A percentile compares a stretch with the other conserved stretches of the same genome.
Conservation (phyloP, 2,888 invertebrate genomes). For the Nemurella pictetii region DNA sequence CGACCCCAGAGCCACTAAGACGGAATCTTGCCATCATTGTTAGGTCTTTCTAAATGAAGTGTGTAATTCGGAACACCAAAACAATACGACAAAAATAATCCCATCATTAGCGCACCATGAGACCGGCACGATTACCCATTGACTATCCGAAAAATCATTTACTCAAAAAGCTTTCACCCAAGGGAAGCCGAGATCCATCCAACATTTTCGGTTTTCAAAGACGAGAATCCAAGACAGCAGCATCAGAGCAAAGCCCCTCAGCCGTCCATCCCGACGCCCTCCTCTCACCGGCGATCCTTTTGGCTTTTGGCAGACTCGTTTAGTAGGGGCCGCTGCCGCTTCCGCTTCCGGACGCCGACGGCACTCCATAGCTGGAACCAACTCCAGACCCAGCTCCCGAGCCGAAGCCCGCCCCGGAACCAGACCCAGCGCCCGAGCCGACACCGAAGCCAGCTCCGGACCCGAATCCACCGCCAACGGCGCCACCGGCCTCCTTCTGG, state of each 20-base stretch:
- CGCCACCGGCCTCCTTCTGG: constrained; percentile 54
- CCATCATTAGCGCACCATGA: not conserved
- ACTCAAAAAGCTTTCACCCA: not conserved
- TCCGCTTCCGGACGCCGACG: constrained; percentile 34
- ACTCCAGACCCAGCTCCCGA: constrained; percentile 41
- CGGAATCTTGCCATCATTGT: not conserved
- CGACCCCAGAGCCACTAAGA: not conserved
- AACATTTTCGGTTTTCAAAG: not conserved
- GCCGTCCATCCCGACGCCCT: not conserved
- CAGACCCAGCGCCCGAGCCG: constrained; percentile 50
- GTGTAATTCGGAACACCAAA: constrained; percentile 16
- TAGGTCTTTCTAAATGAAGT: constrained; percentile 22
- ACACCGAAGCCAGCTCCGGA: constrained; percentile 51
- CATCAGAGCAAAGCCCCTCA: not conserved
- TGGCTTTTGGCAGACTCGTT: constrained; percentile 13
- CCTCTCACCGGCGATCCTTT: not conserved
- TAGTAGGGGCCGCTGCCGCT: constrained; percentile 40
- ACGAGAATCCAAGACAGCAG: not conserved
- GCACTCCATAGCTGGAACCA: constrained; percentile 39
- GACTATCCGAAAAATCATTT: not conserved
- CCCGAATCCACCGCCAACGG: constrained; percentile 52
- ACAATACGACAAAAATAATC: constrained; percentile 4
- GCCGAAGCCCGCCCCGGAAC: constrained; percentile 44
- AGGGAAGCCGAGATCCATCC: not conserved
- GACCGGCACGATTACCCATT: not conserved